Conservation (phyloP, 2,113 vertebrate species). For the Chionis minor region DNA sequence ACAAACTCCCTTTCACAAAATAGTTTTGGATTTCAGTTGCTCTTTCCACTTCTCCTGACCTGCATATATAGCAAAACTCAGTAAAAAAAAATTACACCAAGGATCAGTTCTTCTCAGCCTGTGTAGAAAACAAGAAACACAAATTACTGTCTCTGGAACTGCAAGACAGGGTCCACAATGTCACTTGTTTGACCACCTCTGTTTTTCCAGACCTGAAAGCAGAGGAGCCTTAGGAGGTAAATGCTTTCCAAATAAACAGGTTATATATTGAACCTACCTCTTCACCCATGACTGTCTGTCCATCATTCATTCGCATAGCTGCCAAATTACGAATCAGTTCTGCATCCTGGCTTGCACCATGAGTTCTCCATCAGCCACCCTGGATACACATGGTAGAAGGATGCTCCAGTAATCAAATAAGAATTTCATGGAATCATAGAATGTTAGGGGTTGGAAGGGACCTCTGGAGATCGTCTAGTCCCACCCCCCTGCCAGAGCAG, state of each 20-base stretch:
- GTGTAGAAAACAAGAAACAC: neutral
- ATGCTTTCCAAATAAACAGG: neutral
- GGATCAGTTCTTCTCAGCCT: neutral
- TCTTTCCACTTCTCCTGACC: neutral
- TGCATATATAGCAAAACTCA: neutral
- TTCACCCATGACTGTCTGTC: neutral
- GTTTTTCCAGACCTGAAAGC: neutral
- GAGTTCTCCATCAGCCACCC: neutral
- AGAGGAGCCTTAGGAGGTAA: neutral
- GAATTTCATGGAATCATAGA: neutral
- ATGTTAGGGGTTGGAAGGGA: too few relatives aligned
- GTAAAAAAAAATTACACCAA: neutral
- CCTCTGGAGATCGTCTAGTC: too few relatives aligned
- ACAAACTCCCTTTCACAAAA: neutral
- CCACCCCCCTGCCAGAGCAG: too few relatives aligned
- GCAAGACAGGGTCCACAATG: neutral
- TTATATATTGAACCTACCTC: neutral
- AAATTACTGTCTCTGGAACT: neutral
- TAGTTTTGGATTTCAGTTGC: neutral
- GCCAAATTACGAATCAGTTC: neutral
- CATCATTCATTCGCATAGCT: neutral
- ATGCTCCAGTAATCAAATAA: neutral
- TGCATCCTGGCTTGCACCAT: neutral
- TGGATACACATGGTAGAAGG: neutral
- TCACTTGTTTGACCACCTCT: neutral